These are phyloP conservation scores for Itoplectis maculator DNA, from an alignment of 2,888 invertebrate species.

Conservation along the genomic window DNA sequence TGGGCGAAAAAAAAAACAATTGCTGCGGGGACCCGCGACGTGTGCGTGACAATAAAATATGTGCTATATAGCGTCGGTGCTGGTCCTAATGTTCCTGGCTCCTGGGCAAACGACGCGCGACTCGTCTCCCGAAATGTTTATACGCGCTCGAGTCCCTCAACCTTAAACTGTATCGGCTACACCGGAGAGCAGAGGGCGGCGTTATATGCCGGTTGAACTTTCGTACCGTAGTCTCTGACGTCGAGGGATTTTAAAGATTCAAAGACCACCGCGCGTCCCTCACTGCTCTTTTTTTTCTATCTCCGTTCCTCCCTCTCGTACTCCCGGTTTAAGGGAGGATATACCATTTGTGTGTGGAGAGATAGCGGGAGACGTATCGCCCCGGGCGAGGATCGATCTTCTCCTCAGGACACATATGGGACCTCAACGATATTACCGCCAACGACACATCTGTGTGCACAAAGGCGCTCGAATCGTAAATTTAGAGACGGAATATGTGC, in stretches of 20 bases:
- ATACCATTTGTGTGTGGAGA: constrained; percentile 23
- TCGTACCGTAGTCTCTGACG: constrained; percentile 61
- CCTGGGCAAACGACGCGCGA: constrained; percentile 55
- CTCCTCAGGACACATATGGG: constrained; percentile 6
- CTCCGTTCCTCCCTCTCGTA: not conserved
- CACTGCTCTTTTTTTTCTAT: constrained; percentile 37
- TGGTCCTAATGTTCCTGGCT: constrained; percentile 61
- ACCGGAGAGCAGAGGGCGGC: constrained; percentile 8
- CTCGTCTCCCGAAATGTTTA: constrained; percentile 38
- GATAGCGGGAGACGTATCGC: constrained; percentile 1
- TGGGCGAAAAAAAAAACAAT: constrained; percentile 71
- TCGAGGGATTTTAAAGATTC: constrained; percentile 73
- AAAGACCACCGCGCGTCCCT: constrained; percentile 67
- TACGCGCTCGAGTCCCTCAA: constrained; percentile 46
- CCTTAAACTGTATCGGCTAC: not conserved
- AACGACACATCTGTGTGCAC: constrained; percentile 20
- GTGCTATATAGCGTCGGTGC: constrained; percentile 68
- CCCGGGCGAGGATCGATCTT: constrained; percentile 34
- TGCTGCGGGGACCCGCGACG: constrained; percentile 71
- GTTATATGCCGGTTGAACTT: constrained; percentile 65
- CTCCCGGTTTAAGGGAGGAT: constrained; percentile 16
- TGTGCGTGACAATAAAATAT: constrained; percentile 70
- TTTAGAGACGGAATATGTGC: not conserved
- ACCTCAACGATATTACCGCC: constrained; percentile 11
- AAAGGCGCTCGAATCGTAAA: not conserved